Conservation (phyloP, 2,113 vertebrate genomes). For the Mustelus asterias region DNA sequence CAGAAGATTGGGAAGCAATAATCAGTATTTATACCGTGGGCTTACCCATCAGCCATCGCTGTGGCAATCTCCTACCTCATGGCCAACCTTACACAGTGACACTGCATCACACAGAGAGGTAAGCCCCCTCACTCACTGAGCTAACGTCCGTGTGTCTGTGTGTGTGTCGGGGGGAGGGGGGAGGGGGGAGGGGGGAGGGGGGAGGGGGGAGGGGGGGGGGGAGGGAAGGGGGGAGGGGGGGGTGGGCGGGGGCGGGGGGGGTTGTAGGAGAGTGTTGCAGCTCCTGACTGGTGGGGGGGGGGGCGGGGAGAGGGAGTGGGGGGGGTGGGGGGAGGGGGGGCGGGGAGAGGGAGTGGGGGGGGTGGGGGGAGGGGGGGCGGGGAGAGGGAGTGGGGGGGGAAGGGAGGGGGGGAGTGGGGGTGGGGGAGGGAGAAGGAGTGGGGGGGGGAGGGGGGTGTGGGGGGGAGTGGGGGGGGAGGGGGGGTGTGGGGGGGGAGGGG, state of each 20-base stretch:
- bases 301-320: no score
- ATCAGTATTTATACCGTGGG: conserved; percentile 62
- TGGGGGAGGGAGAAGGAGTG: no score
- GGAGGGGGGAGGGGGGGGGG: neutral
- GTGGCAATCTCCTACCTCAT: conserved; percentile 72
- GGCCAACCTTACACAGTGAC: conserved; percentile 70
- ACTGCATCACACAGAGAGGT: conserved; percentile 66
- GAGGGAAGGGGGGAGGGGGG: rapidly evolving
- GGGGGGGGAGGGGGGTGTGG: no score
- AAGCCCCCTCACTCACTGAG: neutral
- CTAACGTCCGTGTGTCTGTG: no score
- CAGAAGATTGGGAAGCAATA: conserved; percentile 77
- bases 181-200: no score
- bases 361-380: no score
- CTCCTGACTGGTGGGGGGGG: no score
- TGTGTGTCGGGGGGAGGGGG: no score
- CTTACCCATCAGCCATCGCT: conserved; percentile 68
- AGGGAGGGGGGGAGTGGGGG: no score
- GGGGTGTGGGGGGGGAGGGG: neutral
- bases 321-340: neutral
- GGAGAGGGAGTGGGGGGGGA: neutral
- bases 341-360: no score
- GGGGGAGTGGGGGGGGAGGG: no score
- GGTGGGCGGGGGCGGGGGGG: no score
- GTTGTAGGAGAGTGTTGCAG: neutral